Conservation (phyloP, 2,797 vertebrate genomes). For the Urophycis tenuis region DNA sequence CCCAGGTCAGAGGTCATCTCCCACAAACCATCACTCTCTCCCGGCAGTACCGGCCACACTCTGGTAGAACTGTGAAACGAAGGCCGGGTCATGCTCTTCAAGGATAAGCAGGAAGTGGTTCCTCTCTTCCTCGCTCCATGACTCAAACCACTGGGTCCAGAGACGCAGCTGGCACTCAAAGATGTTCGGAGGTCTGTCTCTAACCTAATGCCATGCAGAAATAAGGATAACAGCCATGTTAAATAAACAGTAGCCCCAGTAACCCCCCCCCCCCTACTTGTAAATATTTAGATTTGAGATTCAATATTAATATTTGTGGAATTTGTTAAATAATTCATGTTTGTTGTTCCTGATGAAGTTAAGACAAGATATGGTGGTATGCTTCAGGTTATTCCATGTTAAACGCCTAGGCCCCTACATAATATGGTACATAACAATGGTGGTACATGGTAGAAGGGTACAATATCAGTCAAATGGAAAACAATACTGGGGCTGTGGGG, state of each 20-base stretch:
- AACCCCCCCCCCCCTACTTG: too few relatives aligned
- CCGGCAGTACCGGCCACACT: slow-evolving; percentile 77
- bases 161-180: slow-evolving; percentile 87
- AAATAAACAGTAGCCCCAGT: too few relatives aligned
- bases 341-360: too few relatives aligned
- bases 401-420: not conserved
- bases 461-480: not conserved
- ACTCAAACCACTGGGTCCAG: slow-evolving; percentile 90
- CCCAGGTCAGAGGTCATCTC: not conserved
- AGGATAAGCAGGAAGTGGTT: slow-evolving; percentile 80
- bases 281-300: too few relatives aligned
- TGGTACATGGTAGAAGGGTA: not conserved
- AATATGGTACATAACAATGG: not conserved
- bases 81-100: slow-evolving; percentile 74
- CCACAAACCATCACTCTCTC: slow-evolving; percentile 60
- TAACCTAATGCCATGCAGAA: slow-evolving; percentile 56
- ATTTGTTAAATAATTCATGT: too few relatives aligned
- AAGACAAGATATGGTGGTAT: not conserved
- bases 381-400: not conserved
- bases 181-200: slow-evolving; percentile 76
- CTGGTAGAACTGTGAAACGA: slow-evolving; percentile 78
- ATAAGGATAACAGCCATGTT: not conserved
- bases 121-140: slow-evolving; percentile 83
- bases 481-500: not conserved
- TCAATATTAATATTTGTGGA: too few relatives aligned